These are phyloP conservation scores for Chionomys nivalis DNA, from an alignment of 2,113 vertebrate genomes.

Conservation along the genomic window DNA sequence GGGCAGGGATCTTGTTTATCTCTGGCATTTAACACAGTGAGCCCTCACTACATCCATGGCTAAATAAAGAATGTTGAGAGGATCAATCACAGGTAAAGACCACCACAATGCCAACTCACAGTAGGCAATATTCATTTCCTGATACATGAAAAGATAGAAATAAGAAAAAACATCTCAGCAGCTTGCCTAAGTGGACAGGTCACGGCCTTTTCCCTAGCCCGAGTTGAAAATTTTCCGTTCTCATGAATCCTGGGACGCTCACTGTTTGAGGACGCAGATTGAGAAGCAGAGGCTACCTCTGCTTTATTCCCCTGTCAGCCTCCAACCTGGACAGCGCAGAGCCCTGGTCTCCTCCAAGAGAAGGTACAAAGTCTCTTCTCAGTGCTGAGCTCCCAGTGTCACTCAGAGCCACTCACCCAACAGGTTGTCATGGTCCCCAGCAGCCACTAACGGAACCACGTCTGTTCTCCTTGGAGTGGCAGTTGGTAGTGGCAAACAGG, in stretches of 20 bases:
- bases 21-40: not conserved
- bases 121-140: not conserved
- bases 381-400: not conserved
- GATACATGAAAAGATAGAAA: not conserved
- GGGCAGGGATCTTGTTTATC: not conserved
- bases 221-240: conserved; percentile 31
- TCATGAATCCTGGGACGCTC: not conserved
- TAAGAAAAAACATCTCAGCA: not conserved
- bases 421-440: conserved; percentile 49
- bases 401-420: conserved; percentile 67
- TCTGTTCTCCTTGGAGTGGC: conserved; percentile 79
- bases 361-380: conserved; percentile 48
- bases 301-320: not conserved
- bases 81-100: not conserved
- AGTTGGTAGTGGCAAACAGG: conserved; percentile 82
- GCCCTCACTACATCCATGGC: not conserved
- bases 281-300: not conserved
- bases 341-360: not conserved
- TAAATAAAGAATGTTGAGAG: not conserved
- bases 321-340: not conserved
- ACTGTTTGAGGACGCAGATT: not conserved
- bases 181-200: not conserved
- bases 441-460: conserved; percentile 76
- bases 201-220: not conserved
- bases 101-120: not conserved